Percentiles rank a stretch among this genome's conserved stretches.
Conservation (phyloP, 2,797 vertebrate species). For the Eptatretus atami region DNA sequence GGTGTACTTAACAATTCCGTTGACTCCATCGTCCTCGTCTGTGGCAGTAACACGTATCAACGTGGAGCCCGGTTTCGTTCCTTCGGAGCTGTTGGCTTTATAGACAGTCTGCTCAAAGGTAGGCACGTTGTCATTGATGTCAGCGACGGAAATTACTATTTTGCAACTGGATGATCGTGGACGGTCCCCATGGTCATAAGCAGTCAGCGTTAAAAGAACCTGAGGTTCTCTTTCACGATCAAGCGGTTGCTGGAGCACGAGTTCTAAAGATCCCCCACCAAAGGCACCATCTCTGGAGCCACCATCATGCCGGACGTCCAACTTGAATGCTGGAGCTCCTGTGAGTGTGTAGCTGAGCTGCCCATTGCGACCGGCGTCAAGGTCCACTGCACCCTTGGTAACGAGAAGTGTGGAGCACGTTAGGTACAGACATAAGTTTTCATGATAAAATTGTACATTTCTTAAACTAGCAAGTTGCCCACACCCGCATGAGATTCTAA, state of each 20-base stretch:
- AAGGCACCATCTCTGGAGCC: not conserved
- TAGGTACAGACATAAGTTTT: not conserved
- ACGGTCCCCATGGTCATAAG: not conserved
- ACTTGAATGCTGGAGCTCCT: not conserved
- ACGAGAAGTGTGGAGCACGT: not conserved
- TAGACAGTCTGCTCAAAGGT: constrained; percentile 1
- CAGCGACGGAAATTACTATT: not conserved
- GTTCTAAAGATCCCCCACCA: not conserved
- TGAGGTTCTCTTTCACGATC: not conserved
- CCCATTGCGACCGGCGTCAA: not conserved
- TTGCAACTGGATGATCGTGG: not conserved
- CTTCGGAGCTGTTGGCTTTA: constrained; percentile 14
- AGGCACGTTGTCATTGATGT: not conserved
- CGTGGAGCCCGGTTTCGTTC: constrained; percentile 60
- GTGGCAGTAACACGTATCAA: constrained; percentile 79
- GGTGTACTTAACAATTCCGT: constrained; percentile 64
- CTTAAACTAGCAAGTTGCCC: not conserved
- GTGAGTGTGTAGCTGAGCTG: not conserved
- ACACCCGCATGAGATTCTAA: not conserved
- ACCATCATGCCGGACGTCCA: not conserved
- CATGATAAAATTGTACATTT: not conserved
- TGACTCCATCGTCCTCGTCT: constrained; percentile 79
- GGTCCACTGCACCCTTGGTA: not conserved
- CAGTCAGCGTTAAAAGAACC: not conserved
- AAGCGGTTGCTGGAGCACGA: not conserved